A percentile compares a stretch with the other conserved stretches of the same genome.
These are phyloP conservation scores for Alentia gelatinosa DNA, from an alignment of 2,888 invertebrate genomes.

Conservation along the genomic window DNA sequence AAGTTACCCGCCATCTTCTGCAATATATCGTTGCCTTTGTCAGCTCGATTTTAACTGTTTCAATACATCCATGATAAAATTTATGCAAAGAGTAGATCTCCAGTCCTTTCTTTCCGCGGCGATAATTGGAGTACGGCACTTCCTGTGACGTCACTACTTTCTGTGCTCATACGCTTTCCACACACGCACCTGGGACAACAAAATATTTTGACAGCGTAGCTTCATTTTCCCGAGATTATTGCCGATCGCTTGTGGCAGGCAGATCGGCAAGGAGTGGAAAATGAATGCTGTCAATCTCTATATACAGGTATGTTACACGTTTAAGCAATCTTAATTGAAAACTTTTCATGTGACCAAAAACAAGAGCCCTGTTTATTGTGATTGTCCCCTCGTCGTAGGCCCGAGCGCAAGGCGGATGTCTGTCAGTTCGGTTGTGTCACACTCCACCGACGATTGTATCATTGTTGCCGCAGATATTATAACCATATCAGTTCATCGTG, in stretches of 20 bases:
- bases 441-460: too few species aligned
- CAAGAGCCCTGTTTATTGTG: neutral
- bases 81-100: neutral
- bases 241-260: slow-evolving; percentile 20
- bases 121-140: neutral
- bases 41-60: neutral
- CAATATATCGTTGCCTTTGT: neutral
- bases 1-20: slow-evolving; percentile 63
- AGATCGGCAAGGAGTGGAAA: slow-evolving; percentile 6
- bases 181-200: slow-evolving; percentile 52
- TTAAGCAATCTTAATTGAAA: neutral
- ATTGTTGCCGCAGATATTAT: too few species aligned
- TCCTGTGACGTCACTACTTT: slow-evolving; percentile 11
- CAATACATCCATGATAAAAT: neutral
- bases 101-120: neutral
- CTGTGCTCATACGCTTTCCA: neutral
- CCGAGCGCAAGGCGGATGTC: too few species aligned
- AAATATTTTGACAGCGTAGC: slow-evolving; percentile 31
- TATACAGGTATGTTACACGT: neutral
- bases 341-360: neutral
- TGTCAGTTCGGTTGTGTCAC: too few species aligned
- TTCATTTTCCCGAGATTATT: neutral
- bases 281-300: slow-evolving; percentile 38
- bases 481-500: too few species aligned
- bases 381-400: neutral